Evolutionary conservation across 2,113 vertebrate genomes (phyloP).

Genomic region (Elephantulus edwardii): DNA sequence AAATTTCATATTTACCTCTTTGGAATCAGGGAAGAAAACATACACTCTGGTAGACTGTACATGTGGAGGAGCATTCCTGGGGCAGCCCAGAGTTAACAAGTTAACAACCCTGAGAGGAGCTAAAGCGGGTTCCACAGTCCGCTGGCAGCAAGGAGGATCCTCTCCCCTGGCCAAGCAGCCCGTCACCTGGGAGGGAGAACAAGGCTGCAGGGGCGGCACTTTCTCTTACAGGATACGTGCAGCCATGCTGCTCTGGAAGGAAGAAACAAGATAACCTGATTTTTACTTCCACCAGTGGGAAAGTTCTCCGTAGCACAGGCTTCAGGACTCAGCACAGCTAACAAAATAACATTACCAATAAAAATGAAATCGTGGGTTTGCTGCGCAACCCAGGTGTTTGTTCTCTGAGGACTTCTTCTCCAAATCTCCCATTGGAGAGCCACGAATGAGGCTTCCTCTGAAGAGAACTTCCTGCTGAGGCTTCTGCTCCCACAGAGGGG

Average conservation of each 20-base stretch:
- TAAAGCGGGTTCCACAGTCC: too few species aligned
- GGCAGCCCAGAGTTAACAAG: background rate
- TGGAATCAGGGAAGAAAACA: conserved; percentile 19
- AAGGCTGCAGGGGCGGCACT: conserved; percentile 1
- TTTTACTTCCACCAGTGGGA: conserved; percentile 65
- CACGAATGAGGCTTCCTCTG: background rate
- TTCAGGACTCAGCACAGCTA: conserved; percentile 40
- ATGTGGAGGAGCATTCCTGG: background rate
- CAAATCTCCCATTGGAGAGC: background rate
- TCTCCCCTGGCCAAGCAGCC: conserved; percentile 32
- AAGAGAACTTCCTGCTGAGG: conserved; percentile 48
- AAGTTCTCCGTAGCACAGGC: conserved; percentile 57
- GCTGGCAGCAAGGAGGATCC: background rate
- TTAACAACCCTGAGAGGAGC: background rate
- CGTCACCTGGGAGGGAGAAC: conserved; percentile 9
- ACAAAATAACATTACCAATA: conserved; percentile 63
- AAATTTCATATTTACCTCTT: conserved; percentile 55
- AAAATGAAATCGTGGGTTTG: conserved; percentile 68
- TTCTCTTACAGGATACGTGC: conserved; percentile 36
- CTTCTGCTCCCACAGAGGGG: conserved; percentile 32
- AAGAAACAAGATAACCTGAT: conserved; percentile 66
- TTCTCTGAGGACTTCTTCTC: conserved; percentile 32
- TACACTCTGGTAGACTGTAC: conserved; percentile 11
- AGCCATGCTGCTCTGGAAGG: conserved; percentile 49
- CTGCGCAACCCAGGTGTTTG: background rate